Conservation (phyloP, 1,140 invertebrate species). For the Oedothorax gibbosus region DNA sequence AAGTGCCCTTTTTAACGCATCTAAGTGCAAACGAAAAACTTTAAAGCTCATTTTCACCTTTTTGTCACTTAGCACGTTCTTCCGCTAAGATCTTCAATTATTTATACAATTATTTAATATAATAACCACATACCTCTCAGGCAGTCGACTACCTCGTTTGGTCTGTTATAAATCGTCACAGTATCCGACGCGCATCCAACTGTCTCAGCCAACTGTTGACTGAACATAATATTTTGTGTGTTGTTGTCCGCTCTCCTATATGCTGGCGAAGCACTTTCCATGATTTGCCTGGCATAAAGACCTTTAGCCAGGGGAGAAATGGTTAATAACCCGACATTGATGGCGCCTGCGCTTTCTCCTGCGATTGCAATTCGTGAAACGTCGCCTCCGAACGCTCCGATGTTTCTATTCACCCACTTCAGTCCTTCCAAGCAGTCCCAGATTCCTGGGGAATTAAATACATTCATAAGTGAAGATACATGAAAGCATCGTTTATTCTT, state of each 20-base stretch:
- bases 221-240: not conserved
- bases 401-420: constrained; percentile 77
- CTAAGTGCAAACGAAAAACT: too few relatives aligned
- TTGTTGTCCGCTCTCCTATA: not conserved
- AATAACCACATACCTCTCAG: constrained; percentile 6
- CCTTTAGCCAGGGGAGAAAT: constrained; percentile 71
- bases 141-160: not conserved
- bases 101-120: not conserved
- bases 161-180: not conserved
- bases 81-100: too few relatives aligned
- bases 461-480: too few relatives aligned
- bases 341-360: constrained; percentile 74
- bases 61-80: too few relatives aligned
- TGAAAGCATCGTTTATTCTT: too few relatives aligned
- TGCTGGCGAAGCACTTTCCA: constrained; percentile 41
- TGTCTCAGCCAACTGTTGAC: constrained; percentile 2
- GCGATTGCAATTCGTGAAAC: constrained; percentile 72
- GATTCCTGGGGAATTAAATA: constrained; percentile 70
- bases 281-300: constrained; percentile 61
- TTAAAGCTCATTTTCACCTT: too few relatives aligned
- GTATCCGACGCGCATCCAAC: not conserved
- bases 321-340: constrained; percentile 73
- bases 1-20: too few relatives aligned
- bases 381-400: constrained; percentile 72
- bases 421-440: constrained; percentile 92